Percentiles rank a stretch among this genome's conserved stretches.
Conservation (phyloP, 2,797 vertebrate genomes). For the Sciurus carolinensis region DNA sequence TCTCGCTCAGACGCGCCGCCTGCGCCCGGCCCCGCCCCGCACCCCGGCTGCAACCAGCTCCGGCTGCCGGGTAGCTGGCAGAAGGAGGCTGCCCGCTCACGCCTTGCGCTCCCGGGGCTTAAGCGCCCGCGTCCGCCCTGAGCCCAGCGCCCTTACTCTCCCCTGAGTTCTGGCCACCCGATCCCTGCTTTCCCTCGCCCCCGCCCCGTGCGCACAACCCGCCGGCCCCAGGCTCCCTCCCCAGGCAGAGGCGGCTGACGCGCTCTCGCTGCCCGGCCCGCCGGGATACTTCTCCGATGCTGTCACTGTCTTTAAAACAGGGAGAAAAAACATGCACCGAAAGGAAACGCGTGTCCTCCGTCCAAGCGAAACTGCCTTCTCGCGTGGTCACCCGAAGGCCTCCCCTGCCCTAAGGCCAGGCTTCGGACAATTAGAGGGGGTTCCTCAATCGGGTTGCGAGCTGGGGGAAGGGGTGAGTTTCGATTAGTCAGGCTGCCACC, state of each 20-base stretch:
- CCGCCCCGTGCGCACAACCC: background rate
- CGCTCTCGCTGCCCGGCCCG: conserved; percentile 59
- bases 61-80: background rate
- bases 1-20: conserved; percentile 66
- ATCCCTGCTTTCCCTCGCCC: background rate
- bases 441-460: background rate
- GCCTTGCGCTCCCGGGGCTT: background rate
- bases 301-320: conserved; percentile 77
- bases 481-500: background rate
- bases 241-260: conserved; percentile 56
- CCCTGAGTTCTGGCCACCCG: background rate
- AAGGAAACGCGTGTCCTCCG: conserved; percentile 52
- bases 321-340: background rate
- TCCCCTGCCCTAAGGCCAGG: background rate
- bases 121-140: background rate
- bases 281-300: conserved; percentile 80
- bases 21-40: conserved; percentile 73
- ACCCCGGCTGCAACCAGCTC: conserved; percentile 1
- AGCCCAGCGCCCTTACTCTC: background rate
- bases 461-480: no score
- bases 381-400: background rate
- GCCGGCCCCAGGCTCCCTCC: background rate
- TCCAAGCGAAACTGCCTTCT: conserved; percentile 56
- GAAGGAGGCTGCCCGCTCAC: background rate
- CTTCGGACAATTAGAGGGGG: background rate